Evolutionary conservation across 30 jellyfish, hydroid and myxozoan species (phyloP), one percentile per base, ranked within the genome.

Genomic region (Pseudorhiza aurosa): DNA sequence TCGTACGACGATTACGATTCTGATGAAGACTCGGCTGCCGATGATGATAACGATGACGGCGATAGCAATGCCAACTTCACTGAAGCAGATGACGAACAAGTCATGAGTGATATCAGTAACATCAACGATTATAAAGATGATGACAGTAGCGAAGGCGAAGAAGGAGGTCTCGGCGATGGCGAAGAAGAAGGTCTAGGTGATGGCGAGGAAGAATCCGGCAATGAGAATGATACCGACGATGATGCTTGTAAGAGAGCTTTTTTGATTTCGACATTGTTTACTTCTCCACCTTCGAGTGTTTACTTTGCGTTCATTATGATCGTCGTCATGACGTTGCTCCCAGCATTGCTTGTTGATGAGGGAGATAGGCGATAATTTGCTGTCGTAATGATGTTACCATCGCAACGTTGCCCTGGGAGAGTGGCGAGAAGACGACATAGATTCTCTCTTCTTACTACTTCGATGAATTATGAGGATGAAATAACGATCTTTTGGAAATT

Each of bases 21-120:
- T 69, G 91, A 65, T 68, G 91, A 80, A 35, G 91, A 78, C 39
- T 78, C 90, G 31, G 90, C 90, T 12, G 81, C 90, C 43, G 81
- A 65, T 32, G 77, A 50, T 21, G 91, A 65, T 18, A 75, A 53
- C 40, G 91, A 55, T 6, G 55, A 36, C 39, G 83, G 65, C 67
- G 71, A 76, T 36, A 63, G 75, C 50, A 69, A 63, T 26, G 74
- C 77, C 37, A 80, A 37, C 70, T 80, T 80, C 84, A 63, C 91
- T 44, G 91, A 78, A 36, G 59, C 81, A 21, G 90, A 63, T 28
- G 90, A 78, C 72, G 82, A 78, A 31, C 82, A 78, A 58, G 73
- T 78, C 56, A 78, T 63, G 83, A 78, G 90, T 56, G 90, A 78
- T 46, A 45, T 78, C 77, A 78, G 90, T 65, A 44, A 35, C 90